Evolutionary conservation across 1,140 invertebrate species (phyloP), one percentile per base, ranked within the genome.

Genomic region (Grapholita molesta): DNA sequence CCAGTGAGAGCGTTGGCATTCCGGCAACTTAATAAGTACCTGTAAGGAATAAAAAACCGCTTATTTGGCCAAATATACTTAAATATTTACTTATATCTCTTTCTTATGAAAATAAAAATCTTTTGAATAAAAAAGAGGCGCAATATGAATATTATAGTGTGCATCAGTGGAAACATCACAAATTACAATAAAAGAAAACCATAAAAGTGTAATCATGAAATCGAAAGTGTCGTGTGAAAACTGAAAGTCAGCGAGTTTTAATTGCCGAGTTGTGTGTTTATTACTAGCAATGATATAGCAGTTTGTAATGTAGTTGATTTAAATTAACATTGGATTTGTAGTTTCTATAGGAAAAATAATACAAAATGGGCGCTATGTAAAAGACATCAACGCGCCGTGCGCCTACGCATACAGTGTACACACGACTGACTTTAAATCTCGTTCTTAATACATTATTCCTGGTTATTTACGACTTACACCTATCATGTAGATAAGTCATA

Each of bases 341-440:
- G 12, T 38, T 38, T 38, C n/a, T 15, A 38, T 38, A 5, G n/a
- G 35, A 6, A 38, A n/a, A 12, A 38, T 38, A 15, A 15, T 38
- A 18, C 53, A 61, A 61, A 52, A 38, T 67, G 24, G 4, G 9
- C 33, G 9, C 33, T 69, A 30, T 67, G 65, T 48, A 80, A 84
- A 84, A 84, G 82, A 84, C 78, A 73, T 84, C 80, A 82, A 84
- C 82, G 82, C 76, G 73, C 75, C 18, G 7, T 48, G 42, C 42
- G 42, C 42, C 15, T 48, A 71, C 73, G 73, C 68, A 70, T n/a
- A 48, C 32, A 24, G 25, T 1, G n/a, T 32, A 25, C 53, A 65
- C 28, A 64, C 32, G 32, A 69, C 38, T 64, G 25, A 28, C 61
- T 15, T 0, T 8, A 8, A 6, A 21, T n/a, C n/a, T 48, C 0